phyloP scores from a whole-genome alignment of 1,140 invertebrate species.

The Lanistes nyassanus region DNA sequence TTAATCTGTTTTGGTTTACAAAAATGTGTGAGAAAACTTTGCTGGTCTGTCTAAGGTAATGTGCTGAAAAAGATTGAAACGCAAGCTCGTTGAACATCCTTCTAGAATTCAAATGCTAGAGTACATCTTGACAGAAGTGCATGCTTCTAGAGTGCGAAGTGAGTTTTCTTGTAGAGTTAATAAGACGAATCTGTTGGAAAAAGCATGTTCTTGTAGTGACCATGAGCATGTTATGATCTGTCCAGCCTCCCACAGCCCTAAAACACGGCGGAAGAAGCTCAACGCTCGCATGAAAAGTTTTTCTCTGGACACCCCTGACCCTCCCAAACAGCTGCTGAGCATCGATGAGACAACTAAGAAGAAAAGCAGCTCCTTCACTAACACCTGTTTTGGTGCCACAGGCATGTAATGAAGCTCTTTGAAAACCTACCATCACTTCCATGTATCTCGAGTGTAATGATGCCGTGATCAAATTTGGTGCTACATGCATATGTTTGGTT shows the following conservation, averaged over 20 bases:
- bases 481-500: neutral
- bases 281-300: conserved; percentile 98
- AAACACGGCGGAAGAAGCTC: conserved; percentile 84
- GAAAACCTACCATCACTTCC: neutral
- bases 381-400: conserved; percentile 57
- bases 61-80: no score
- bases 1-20: no score
- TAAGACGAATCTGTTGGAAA: neutral
- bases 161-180: neutral
- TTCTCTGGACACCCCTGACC: conserved; percentile 94
- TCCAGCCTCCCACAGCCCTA: conserved; percentile 93
- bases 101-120: no score
- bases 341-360: conserved; percentile 77
- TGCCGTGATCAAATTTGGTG: neutral
- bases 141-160: neutral
- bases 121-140: no score
- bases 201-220: conserved; percentile 24
- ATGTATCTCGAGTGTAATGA: neutral
- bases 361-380: conserved; percentile 70
- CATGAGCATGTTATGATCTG: conserved; percentile 27
- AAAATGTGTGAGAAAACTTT: no score
- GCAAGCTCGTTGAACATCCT: no score
- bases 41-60: no score
- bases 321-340: conserved; percentile 78
- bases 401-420: conserved; percentile 7